Evolutionary conservation across 1,140 invertebrate species (phyloP).

Genomic region (Meloidogyne floridensis): DNA sequence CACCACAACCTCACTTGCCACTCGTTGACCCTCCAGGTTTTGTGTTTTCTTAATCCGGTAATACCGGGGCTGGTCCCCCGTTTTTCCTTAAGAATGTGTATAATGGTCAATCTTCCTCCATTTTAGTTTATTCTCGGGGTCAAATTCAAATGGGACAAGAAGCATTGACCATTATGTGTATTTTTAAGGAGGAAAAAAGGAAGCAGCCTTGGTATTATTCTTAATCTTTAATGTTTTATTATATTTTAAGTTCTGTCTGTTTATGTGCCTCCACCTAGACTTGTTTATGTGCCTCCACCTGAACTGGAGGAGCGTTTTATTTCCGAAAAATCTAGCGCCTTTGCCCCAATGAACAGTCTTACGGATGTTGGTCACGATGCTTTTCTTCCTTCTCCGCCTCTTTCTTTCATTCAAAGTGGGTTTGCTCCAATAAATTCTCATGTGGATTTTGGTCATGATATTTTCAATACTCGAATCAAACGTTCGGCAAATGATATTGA

Average conservation of each 20-base stretch:
- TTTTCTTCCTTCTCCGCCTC: neutral
- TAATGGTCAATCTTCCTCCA: too few relatives aligned
- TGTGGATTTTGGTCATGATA: neutral
- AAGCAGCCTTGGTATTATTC: neutral
- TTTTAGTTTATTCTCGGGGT: too few relatives aligned
- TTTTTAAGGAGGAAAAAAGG: neutral
- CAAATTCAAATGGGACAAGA: too few relatives aligned
- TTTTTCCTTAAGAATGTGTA: too few relatives aligned
- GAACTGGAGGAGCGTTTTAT: neutral
- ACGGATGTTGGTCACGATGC: neutral
- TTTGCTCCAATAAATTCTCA: slow-evolving; percentile 15
- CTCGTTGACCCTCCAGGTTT: too few relatives aligned
- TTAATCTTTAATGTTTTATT: neutral
- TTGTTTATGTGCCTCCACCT: neutral
- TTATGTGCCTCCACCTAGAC: neutral
- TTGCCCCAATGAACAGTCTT: neutral
- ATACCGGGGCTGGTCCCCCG: too few relatives aligned
- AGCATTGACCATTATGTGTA: too few relatives aligned
- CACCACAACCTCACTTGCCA: too few relatives aligned
- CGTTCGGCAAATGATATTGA: neutral
- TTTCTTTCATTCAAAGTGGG: neutral
- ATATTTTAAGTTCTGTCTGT: neutral
- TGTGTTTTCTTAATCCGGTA: too few relatives aligned
- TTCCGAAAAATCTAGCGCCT: neutral
- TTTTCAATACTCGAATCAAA: neutral